Base-by-base conservation (phyloP, 2,113 vertebrate species). In the Sturnira hondurensis region DNA sequence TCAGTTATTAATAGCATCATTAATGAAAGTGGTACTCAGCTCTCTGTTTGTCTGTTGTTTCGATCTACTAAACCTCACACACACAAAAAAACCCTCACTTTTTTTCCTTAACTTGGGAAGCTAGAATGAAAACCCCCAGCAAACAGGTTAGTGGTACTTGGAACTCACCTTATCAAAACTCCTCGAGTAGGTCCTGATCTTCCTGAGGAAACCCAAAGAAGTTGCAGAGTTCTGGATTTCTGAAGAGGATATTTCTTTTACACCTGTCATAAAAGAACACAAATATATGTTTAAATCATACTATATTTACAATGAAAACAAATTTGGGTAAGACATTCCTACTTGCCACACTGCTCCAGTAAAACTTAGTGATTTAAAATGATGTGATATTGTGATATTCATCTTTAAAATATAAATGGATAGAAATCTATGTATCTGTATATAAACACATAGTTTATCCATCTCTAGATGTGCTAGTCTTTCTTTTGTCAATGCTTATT, bases 171-270 rank as follows among this genome's bases (percentile, higher is more conserved):
- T 92, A 83, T 52, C 19, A 52, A 52, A 86, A 50, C 71, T 7
- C 71, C 28, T 70, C 67, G 6, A 15, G 17, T 6, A 43, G 33
- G 26, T 58, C 13, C 68, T 89, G 85, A 41, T 91, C 73, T 89
- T 94, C 68, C 86, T 41, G 61, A 96, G 95, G 73, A 77, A 93
- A 89, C 43, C 58, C 50, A 52, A 45, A 58, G 47, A 88, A 41
- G 43, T 85, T 63, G 24, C 63, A 91, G 56, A 36, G 17, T 38
- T 89, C 68, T 47, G 54, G 43, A 84, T 83, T 86, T 58, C 68
- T 71, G 52, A 20, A 89, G 85, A 87, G 76, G 85, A 63, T 52
- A 26, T 50, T 93, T 82, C 73, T 91, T 96, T 96, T 80, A 91
- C 0, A 91, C 88, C 97, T 97, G 86, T 13, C 88, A 3, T 15